phyloP scores from a whole-genome alignment of 2,888 invertebrate species.

The Hedya salicella region DNA sequence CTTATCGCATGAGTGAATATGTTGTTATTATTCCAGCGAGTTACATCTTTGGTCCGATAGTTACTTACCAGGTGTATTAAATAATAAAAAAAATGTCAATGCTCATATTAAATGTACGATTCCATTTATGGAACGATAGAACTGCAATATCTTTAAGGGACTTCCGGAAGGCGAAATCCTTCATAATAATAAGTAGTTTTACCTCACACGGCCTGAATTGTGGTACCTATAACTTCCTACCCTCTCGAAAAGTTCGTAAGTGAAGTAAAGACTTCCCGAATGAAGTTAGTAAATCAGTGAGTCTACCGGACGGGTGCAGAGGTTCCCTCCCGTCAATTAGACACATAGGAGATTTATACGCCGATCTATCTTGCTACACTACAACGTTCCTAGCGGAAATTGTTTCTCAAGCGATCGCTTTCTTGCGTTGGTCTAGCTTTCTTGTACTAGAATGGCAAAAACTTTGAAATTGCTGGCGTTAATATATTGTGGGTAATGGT shows the following conservation, averaged over 20 bases:
- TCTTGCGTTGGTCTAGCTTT: conserved; percentile 47
- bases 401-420: conserved; percentile 70
- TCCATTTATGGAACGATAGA: too few relatives aligned
- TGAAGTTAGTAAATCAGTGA: conserved; percentile 68
- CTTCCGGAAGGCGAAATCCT: neutral
- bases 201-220: neutral
- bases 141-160: neutral
- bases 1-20: too few relatives aligned
- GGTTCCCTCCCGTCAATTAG: conserved; percentile 78
- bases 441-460: conserved; percentile 34
- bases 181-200: neutral
- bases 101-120: too few relatives aligned
- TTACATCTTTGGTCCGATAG: too few relatives aligned
- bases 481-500: too few relatives aligned
- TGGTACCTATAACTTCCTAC: conserved; percentile 1
- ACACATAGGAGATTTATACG: conserved; percentile 79
- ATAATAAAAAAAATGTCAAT: too few relatives aligned
- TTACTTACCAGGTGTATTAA: too few relatives aligned
- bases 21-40: too few relatives aligned
- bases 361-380: conserved; percentile 73
- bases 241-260: conserved; percentile 39
- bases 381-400: conserved; percentile 60
- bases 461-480: too few relatives aligned
- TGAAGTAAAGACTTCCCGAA: conserved; percentile 50
- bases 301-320: conserved; percentile 50